phyloP scores from a whole-genome alignment of 2,113 vertebrate species.

The Zonotrichia leucophrys region DNA sequence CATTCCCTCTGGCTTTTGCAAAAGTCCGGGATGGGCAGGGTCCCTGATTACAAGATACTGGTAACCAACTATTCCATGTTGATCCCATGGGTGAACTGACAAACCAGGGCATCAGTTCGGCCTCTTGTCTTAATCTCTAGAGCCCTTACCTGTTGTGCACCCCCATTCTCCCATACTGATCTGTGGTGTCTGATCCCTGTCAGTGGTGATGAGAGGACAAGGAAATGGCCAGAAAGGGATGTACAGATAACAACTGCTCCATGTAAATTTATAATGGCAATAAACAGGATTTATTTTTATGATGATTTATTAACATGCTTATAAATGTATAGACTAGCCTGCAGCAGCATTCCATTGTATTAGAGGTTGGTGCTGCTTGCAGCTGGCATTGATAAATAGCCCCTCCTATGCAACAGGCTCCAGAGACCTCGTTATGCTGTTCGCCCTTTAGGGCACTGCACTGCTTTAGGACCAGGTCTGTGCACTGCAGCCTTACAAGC shows the following conservation, averaged over 20 bases:
- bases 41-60: neutral
- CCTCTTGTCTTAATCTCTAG: neutral
- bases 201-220: neutral
- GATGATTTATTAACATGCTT: constrained; percentile 67
- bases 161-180: neutral
- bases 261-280: constrained; percentile 67
- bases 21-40: accelerated
- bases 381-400: constrained; percentile 20
- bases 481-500: neutral
- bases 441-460: neutral
- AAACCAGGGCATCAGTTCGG: accelerated
- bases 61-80: neutral
- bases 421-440: neutral
- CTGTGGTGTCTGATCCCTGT: neutral
- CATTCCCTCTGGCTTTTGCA: neutral
- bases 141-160: neutral
- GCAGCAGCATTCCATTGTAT: constrained; percentile 17
- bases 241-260: constrained; percentile 13
- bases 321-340: constrained; percentile 54
- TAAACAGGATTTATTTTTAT: constrained; percentile 54
- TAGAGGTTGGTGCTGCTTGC: neutral
- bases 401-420: neutral
- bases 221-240: neutral
- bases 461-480: neutral
- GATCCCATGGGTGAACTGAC: neutral